A percentile compares a stretch with the other conserved stretches of the same genome.
phyloP scores from a whole-genome alignment of 92 coral and sea anemone species.

The Blastomussa wellsi region DNA sequence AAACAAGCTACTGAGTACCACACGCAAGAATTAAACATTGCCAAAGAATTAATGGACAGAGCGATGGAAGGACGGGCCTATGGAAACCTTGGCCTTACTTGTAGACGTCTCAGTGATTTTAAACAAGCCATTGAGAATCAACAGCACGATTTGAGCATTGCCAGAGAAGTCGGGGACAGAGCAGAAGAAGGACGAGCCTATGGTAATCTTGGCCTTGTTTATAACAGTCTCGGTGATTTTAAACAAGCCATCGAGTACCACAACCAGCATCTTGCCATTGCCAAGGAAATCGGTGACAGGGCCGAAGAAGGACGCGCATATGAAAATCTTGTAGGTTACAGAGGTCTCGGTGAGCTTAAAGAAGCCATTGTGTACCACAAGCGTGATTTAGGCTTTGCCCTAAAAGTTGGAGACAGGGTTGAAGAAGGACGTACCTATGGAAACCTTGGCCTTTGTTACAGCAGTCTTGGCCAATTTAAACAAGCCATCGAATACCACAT shows the following conservation, averaged over 20 bases:
- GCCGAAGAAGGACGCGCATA: neutral
- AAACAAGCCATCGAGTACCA: neutral
- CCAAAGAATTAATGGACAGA: too few relatives aligned
- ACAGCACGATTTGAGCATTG: neutral
- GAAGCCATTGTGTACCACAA: too few relatives aligned
- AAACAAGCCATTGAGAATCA: neutral
- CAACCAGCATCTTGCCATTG: neutral
- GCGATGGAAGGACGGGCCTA: too few relatives aligned
- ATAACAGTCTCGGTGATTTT: neutral
- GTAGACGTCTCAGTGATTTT: neutral
- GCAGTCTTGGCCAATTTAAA: too few relatives aligned
- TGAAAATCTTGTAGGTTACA: neutral
- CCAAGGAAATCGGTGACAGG: neutral
- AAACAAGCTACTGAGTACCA: too few relatives aligned
- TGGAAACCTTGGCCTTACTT: too few relatives aligned
- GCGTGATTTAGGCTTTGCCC: neutral
- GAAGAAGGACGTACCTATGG: neutral
- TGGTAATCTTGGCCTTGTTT: neutral
- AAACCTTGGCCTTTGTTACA: neutral
- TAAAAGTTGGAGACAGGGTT: conserved; percentile 13
- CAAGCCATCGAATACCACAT: too few relatives aligned
- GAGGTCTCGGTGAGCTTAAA: neutral
- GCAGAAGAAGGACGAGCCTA: neutral
- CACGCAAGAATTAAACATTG: too few relatives aligned
- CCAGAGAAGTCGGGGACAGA: neutral